A percentile compares a stretch with the other conserved stretches of the same genome.
Evolutionary conservation across 2,888 invertebrate genomes (phyloP).

Genomic region (Drosophila macrospina): DNA sequence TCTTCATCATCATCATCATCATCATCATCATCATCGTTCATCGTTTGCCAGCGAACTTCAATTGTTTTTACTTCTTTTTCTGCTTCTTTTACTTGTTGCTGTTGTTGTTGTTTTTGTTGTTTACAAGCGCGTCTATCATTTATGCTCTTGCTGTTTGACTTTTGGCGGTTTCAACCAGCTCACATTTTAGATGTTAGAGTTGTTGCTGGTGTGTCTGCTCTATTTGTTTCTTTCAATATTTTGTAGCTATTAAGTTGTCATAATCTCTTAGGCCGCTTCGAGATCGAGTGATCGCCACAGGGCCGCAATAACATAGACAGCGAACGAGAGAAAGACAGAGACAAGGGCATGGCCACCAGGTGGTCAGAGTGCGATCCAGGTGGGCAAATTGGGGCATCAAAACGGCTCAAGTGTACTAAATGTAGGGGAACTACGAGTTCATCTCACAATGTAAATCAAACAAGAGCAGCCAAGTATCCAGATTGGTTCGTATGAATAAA

Average conservation of each 20-base stretch:
- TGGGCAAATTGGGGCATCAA: constrained; percentile 51
- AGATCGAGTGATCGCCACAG: constrained; percentile 67
- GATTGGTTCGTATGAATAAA: too few relatives aligned
- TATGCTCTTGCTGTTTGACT: constrained; percentile 57
- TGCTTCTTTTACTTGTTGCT: constrained; percentile 31
- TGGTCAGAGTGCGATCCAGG: constrained; percentile 52
- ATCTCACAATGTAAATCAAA: too few relatives aligned
- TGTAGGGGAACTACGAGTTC: not conserved
- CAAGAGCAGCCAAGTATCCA: too few relatives aligned
- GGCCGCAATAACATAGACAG: constrained; percentile 28
- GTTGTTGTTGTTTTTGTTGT: constrained; percentile 47
- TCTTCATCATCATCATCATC: constrained; percentile 54
- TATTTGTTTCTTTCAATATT: constrained; percentile 68
- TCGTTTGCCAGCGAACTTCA: constrained; percentile 64
- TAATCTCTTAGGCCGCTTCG: constrained; percentile 64
- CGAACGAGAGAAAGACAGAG: constrained; percentile 1
- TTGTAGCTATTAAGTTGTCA: constrained; percentile 77
- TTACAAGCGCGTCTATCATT: constrained; percentile 73
- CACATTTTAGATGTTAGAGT: constrained; percentile 53
- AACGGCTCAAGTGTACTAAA: not conserved
- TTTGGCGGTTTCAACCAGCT: constrained; percentile 60
- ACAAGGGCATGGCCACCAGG: constrained; percentile 56
- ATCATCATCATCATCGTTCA: constrained; percentile 54
- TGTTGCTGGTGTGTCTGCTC: constrained; percentile 64
- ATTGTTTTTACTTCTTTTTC: constrained; percentile 60